Conservation (phyloP, 2,888 invertebrate species). For the Luperina nickerlii region DNA sequence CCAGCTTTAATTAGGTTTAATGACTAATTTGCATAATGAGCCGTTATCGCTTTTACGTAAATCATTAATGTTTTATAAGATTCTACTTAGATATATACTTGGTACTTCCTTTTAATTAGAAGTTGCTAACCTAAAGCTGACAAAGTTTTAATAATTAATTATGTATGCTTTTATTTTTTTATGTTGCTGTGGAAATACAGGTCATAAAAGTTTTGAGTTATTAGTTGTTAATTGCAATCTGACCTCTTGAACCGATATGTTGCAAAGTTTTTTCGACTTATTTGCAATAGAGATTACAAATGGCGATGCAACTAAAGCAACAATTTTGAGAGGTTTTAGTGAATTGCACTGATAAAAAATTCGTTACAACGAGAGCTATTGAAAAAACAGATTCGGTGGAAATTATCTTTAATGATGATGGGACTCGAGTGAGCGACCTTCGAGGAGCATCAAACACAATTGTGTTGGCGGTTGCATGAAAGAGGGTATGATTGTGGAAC, state of each 20-base stretch:
- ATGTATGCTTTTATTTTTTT: neutral
- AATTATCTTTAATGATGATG: constrained; percentile 36
- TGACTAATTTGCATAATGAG: constrained; percentile 55
- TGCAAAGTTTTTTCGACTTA: constrained; percentile 39
- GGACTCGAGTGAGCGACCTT: constrained; percentile 55
- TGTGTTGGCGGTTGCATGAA: constrained; percentile 49
- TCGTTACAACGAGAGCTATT: constrained; percentile 24
- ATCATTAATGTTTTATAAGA: constrained; percentile 41
- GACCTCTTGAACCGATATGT: constrained; percentile 48
- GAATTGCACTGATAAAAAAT: constrained; percentile 18
- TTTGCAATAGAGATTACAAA: constrained; percentile 54
- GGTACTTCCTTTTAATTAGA: constrained; percentile 5
- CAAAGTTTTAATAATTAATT: neutral
- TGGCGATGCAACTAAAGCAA: constrained; percentile 19
- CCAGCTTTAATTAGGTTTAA: constrained; percentile 48
- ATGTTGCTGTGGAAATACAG: constrained; percentile 26
- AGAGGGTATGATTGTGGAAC: constrained; percentile 61
- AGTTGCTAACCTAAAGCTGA: neutral
- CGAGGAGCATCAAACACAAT: constrained; percentile 52
- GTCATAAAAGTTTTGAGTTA: constrained; percentile 30
- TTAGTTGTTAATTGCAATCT: constrained; percentile 42
- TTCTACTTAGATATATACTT: constrained; percentile 21
- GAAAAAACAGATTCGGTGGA: constrained; percentile 26
- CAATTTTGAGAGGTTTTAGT: constrained; percentile 7
- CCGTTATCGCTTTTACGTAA: constrained; percentile 46